A percentile compares a stretch with the other conserved stretches of the same genome.
Evolutionary conservation across 30 jellyfish, hydroid and myxozoan species (phyloP).

Genomic region (Sanderia malayensis): DNA sequence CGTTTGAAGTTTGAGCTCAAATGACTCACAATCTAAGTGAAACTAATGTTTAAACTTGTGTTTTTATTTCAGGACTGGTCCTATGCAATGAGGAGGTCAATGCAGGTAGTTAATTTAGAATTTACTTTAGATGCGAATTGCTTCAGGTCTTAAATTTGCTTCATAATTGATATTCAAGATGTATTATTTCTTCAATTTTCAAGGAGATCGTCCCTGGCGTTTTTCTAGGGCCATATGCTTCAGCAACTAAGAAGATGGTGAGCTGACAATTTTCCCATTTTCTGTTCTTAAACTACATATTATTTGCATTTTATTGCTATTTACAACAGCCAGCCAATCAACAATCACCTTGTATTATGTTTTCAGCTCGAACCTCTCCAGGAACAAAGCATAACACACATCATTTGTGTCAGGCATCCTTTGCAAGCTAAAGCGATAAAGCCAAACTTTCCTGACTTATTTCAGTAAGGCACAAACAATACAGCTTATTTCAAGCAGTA

Average conservation of each 20-base stretch:
- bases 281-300: no score
- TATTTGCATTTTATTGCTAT: no score
- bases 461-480: conserved; percentile 59
- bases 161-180: background rate
- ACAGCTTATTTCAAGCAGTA: no score
- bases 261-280: no score
- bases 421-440: conserved; percentile 64
- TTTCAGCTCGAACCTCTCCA: conserved; percentile 49
- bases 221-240: conserved; percentile 84
- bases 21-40: no score
- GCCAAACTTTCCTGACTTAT: conserved; percentile 72
- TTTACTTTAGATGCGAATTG: background rate
- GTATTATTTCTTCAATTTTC: background rate
- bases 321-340: no score
- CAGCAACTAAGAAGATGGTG: conserved; percentile 71
- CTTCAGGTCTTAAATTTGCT: background rate
- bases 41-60: no score
- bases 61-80: conserved; percentile 56
- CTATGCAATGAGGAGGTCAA: conserved; percentile 68
- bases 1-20: no score
- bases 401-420: conserved; percentile 92
- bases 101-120: conserved; percentile 76
- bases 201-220: conserved; percentile 81
- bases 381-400: conserved; percentile 66
- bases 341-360: background rate